Evolutionary conservation across 2,113 vertebrate genomes (phyloP).

Genomic region (Columba janthina): DNA sequence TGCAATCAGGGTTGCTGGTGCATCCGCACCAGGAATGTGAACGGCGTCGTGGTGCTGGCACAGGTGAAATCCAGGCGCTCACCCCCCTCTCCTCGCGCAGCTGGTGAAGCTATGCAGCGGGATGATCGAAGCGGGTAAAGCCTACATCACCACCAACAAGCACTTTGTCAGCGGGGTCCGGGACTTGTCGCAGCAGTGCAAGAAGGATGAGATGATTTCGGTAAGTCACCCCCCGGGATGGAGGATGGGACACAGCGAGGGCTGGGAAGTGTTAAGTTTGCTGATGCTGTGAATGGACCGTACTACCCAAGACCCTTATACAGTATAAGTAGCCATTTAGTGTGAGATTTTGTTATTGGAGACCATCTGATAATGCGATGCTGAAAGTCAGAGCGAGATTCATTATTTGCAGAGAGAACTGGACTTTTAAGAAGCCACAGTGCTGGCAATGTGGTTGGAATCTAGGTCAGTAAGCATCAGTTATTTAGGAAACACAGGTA

Average conservation of each 20-base stretch:
- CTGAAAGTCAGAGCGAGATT: not conserved
- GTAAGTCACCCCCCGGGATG: slow-evolving; percentile 73
- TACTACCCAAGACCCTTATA: not conserved
- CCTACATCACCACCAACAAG: slow-evolving; percentile 91
- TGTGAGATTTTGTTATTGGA: not conserved
- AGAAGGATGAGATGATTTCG: slow-evolving; percentile 92
- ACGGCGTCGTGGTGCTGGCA: not conserved
- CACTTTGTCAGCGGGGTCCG: slow-evolving; percentile 92
- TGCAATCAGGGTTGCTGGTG: fast-evolving
- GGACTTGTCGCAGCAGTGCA: slow-evolving; percentile 94
- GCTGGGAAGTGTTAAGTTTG: not conserved
- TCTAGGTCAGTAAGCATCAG: slow-evolving; percentile 27
- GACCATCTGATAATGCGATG: not conserved
- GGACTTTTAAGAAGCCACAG: not conserved
- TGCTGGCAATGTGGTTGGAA: not conserved
- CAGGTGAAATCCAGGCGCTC: not conserved
- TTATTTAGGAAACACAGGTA: not conserved
- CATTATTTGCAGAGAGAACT: not conserved
- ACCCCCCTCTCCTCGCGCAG: slow-evolving; percentile 56
- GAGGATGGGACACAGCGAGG: not conserved
- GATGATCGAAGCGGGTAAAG: slow-evolving; percentile 94
- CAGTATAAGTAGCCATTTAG: not conserved
- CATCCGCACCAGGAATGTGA: fast-evolving
- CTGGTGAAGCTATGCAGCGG: slow-evolving; percentile 96
- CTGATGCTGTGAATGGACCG: not conserved